These are phyloP conservation scores for Harmothoe impar DNA, from an alignment of 2,888 invertebrate genomes.

Conservation along the genomic window DNA sequence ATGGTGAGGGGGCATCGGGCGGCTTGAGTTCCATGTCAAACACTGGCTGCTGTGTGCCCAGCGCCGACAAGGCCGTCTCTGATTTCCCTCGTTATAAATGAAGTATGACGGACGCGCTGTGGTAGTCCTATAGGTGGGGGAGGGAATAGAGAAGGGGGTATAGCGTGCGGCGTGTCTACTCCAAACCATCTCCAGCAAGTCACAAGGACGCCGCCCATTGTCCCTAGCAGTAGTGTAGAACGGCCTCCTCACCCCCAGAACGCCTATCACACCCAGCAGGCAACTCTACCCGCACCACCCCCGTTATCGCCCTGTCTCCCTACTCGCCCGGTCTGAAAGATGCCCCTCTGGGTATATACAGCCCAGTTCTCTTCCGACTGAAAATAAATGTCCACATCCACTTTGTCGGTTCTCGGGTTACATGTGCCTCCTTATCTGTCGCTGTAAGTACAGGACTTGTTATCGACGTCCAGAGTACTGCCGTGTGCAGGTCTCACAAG, in stretches of 20 bases:
- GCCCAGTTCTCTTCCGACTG: no score
- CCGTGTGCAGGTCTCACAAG: background rate
- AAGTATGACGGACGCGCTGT: constrained; percentile 8
- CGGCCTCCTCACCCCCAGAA: background rate
- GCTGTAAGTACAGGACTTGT: background rate
- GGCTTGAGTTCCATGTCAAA: constrained; percentile 19
- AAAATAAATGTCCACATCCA: no score
- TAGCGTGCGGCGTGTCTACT: background rate
- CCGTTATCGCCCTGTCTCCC: background rate
- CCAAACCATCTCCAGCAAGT: background rate
- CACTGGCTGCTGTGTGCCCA: background rate
- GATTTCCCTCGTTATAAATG: constrained; percentile 22
- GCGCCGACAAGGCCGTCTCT: background rate
- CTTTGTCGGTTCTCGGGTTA: background rate
- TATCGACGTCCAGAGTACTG: background rate
- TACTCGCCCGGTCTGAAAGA: background rate
- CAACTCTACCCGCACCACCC: background rate
- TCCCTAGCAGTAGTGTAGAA: background rate
- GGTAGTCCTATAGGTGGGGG: background rate
- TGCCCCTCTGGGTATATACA: background rate
- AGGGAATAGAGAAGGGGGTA: background rate
- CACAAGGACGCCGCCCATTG: background rate
- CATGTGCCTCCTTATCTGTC: constrained; percentile 23
- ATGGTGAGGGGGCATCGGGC: background rate
- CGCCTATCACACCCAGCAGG: constrained; percentile 1